Evolutionary conservation across 2,797 vertebrate genomes (phyloP).

Genomic region (Margarornis squamiger): DNA sequence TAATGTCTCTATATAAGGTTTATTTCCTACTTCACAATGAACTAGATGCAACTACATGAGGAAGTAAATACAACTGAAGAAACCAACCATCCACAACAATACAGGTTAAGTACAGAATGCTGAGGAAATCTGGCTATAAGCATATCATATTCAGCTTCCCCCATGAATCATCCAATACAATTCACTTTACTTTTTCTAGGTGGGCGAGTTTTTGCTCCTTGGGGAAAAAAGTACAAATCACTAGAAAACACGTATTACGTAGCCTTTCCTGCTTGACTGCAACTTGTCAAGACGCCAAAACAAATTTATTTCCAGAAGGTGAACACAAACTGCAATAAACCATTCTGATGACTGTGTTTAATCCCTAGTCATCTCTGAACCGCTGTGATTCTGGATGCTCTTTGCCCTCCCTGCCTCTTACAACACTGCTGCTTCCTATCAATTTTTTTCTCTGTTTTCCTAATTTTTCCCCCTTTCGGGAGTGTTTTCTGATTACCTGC

Average conservation of each 20-base stretch:
- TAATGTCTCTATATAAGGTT: not conserved
- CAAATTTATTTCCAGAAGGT: not conserved
- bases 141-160: not conserved
- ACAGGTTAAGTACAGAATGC: not conserved
- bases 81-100: not conserved
- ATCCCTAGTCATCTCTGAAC: not conserved
- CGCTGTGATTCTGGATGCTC: not conserved
- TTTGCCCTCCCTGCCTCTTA: not conserved
- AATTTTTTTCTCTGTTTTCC: not conserved
- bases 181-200: not conserved
- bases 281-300: not conserved
- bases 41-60: not conserved
- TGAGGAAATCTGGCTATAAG: not conserved
- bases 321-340: constrained; percentile 21
- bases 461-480: not conserved
- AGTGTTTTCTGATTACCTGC: not conserved
- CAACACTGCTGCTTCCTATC: not conserved
- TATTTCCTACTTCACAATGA: not conserved
- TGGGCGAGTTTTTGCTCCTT: not conserved
- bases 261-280: not conserved
- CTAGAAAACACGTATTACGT: not conserved
- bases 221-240: not conserved
- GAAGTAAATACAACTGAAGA: not conserved
- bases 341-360: not conserved
- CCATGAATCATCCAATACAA: not conserved